These are phyloP conservation scores for Silurus aristotelis DNA, from an alignment of 2,797 vertebrate genomes.

Conservation along the genomic window DNA sequence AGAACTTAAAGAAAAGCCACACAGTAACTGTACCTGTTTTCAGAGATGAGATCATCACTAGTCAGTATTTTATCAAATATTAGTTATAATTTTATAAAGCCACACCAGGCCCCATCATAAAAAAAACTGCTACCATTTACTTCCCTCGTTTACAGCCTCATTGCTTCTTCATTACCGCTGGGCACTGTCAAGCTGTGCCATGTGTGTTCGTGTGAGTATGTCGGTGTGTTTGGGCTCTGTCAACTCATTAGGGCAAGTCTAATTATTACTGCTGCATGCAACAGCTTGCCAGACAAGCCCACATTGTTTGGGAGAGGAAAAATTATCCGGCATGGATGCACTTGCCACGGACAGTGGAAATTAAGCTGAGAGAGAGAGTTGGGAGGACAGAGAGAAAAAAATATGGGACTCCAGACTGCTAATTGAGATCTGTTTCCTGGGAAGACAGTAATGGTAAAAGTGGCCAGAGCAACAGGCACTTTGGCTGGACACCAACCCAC, in stretches of 20 bases:
- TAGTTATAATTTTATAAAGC: slow-evolving; percentile 7
- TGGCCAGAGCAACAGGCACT: slow-evolving; percentile 47
- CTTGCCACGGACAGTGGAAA: slow-evolving; percentile 46
- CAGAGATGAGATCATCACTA: not conserved
- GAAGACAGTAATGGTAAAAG: slow-evolving; percentile 44
- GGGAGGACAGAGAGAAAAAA: slow-evolving; percentile 2
- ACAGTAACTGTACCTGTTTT: not conserved
- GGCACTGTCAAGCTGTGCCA: slow-evolving; percentile 43
- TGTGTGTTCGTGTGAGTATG: slow-evolving; percentile 36
- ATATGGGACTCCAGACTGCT: slow-evolving; percentile 31
- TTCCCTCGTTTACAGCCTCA: slow-evolving; percentile 42
- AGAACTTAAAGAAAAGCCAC: not conserved
- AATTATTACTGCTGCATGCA: slow-evolving; percentile 70
- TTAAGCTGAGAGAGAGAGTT: slow-evolving; percentile 17
- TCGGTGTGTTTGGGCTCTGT: slow-evolving; percentile 62
- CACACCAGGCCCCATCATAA: slow-evolving; percentile 22
- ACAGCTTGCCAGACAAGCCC: slow-evolving; percentile 57
- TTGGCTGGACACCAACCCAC: slow-evolving; percentile 7
- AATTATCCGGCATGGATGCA: slow-evolving; percentile 39
- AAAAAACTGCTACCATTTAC: slow-evolving; percentile 18
- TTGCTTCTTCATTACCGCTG: slow-evolving; percentile 51
- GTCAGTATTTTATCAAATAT: not conserved
- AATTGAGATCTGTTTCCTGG: slow-evolving; percentile 58
- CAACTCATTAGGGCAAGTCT: slow-evolving; percentile 76
- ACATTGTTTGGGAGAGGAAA: slow-evolving; percentile 55